Evolutionary conservation across 1,140 invertebrate species (phyloP).

Genomic region (Akabosia matsudoensis): DNA sequence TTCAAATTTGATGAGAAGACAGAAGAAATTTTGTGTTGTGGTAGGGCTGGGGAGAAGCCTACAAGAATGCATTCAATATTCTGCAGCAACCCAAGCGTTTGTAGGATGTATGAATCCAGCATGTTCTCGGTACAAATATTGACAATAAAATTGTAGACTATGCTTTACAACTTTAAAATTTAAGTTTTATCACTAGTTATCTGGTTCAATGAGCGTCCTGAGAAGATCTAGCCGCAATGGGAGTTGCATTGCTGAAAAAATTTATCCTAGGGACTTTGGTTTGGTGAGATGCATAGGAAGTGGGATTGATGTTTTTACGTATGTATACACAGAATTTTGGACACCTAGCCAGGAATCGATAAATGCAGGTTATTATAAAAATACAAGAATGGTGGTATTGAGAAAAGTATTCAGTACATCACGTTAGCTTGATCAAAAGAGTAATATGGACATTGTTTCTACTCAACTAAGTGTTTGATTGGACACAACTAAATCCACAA

Average conservation of each 20-base stretch:
- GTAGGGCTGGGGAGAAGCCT: conserved; percentile 4
- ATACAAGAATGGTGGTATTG: too few species aligned
- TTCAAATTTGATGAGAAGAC: conserved; percentile 22
- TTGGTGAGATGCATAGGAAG: conserved; percentile 37
- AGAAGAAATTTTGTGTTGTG: conserved; percentile 28
- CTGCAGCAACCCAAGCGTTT: conserved; percentile 29
- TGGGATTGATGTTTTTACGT: conserved; percentile 36
- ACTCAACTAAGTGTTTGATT: conserved; percentile 32
- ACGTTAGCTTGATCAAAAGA: background rate
- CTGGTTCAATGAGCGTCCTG: conserved; percentile 12
- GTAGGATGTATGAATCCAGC: conserved; percentile 28
- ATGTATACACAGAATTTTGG: conserved; percentile 30
- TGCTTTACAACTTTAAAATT: background rate
- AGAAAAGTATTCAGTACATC: too few species aligned
- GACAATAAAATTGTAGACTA: background rate
- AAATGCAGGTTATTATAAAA: background rate
- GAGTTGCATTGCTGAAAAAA: conserved; percentile 32
- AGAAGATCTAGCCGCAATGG: conserved; percentile 29
- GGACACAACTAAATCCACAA: conserved; percentile 27
- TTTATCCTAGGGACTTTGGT: conserved; percentile 39
- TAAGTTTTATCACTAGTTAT: background rate
- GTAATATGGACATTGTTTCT: background rate
- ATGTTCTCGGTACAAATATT: conserved; percentile 19
- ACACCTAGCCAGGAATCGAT: background rate
- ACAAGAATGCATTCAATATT: conserved; percentile 27